phyloP scores from a whole-genome alignment of 2,888 invertebrate genomes.

The Leucoptera coffeella region DNA sequence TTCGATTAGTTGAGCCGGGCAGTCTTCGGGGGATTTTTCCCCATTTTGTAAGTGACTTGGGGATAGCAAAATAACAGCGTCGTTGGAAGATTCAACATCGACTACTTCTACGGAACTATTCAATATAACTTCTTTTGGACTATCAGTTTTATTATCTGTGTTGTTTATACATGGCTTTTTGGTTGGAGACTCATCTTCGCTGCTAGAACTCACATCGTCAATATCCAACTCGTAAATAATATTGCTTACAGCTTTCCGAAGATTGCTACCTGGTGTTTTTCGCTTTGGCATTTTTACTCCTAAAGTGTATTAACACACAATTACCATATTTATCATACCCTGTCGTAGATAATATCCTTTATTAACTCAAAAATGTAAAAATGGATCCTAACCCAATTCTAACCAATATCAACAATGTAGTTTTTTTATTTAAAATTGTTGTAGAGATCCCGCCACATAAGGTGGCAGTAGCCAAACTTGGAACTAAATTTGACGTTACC shows the following conservation, averaged over 20 bases:
- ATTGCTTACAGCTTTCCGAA: constrained; percentile 32
- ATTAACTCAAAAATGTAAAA: no score
- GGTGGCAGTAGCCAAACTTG: no score
- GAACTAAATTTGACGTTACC: no score
- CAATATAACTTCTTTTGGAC: not conserved
- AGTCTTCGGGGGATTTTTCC: constrained; percentile 37
- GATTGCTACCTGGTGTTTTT: constrained; percentile 32
- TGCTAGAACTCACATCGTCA: constrained; percentile 37
- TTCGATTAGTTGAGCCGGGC: no score
- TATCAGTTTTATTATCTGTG: not conserved
- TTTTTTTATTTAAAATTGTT: no score
- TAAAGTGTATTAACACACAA: constrained; percentile 32
- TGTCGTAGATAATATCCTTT: constrained; percentile 28
- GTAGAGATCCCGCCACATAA: no score
- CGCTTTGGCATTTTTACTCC: constrained; percentile 35
- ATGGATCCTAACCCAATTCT: constrained; percentile 26
- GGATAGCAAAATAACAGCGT: constrained; percentile 11
- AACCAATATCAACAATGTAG: no score
- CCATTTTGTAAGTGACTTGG: constrained; percentile 21
- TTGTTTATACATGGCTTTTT: not conserved
- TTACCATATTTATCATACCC: constrained; percentile 21
- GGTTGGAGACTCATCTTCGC: constrained; percentile 19
- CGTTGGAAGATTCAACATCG: constrained; percentile 13
- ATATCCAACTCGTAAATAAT: constrained; percentile 47
- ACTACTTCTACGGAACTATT: constrained; percentile 10